Base-by-base conservation (phyloP, 2,888 invertebrate genomes). In the Criorhina ranunculi region DNA sequence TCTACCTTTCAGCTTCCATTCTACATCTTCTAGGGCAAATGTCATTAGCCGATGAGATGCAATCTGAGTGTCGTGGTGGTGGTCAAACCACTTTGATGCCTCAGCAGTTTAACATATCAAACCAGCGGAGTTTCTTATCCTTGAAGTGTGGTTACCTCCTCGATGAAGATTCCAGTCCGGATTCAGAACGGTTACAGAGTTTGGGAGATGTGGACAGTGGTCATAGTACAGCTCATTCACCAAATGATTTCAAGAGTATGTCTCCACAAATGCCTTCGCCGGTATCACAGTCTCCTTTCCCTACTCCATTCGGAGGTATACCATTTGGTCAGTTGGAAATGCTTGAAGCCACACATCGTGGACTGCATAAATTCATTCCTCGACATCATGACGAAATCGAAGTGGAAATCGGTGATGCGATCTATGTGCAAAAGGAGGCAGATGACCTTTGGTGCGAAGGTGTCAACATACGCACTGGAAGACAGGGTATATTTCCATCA, bases 371-470 rank as follows among this genome's bases (percentile, higher is more conserved):
- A 91, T 99, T 99, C 90, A 95, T 98, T 89, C 98, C 99, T 0
- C 94, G 99, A 81, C 99, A 99, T 91, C 95, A 96, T 86, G 99
- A 99, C 89, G 99, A 99, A 93, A 96, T 99, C 85, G 97, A 98
- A 91, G 94, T 99, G 33, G 99, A 99, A 93, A 98, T 99, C 77
- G 99, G 99, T 0, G 99, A 99, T 92, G 98, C 98, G 0, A 95
- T 99, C 87, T 98, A 98, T 90, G 98, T 99, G 87, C 97, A 98
- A 90, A 97, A 97, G 90, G 98, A 99, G 92, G 97, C 96, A 19
- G 99, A 99, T 88, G 99, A 99, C 91, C 93, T 98, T 86, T 99
- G 99, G 99, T 98, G 98, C 92, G 98, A 98, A 95, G 99, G 98
- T 55, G 97, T 99, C 0, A 99, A 99, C 92, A 93, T 99, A 87